Base-by-base conservation (phyloP, 2,797 vertebrate genomes). In the Propithecus perrieri region DNA sequence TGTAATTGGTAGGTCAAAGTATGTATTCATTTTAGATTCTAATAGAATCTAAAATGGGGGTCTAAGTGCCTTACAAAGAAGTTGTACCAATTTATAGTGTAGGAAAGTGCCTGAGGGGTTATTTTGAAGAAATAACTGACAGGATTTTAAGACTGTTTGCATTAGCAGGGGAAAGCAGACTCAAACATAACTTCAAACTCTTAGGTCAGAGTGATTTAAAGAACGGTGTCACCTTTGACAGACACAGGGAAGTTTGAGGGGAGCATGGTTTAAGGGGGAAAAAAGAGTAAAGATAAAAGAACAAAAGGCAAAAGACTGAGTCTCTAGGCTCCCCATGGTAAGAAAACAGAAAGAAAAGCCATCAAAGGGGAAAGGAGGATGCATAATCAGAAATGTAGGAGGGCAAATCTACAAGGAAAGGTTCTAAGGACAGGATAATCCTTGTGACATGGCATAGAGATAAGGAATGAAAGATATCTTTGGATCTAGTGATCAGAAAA, bases 121-220 rank as follows among this genome's bases (percentile, higher is more conserved):
- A 96, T 95, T 90, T 85, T 75, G 53, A 96, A 95, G 46, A 93
- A 93, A 95, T 85, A 94, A 87, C 33, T 85, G 72, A 79, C 55
- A 94, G 63, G 43, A 95, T 93, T 4, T 91, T 28, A 88, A 24
- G 33, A 92, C 24, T 85, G 24, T 74, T 81, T 96, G 22, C 35
- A 96, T 89, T 83, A 92, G 69, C 50, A 96, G 50, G 30, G n/a
- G 38, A 95, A 95, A 71, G 59, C n/a, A 79, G 65, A 90, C 78
- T 88, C 76, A 98, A 96, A 85, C 85, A 92, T 76, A 95, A 97
- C 95, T 94, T 97, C 63, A 96, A 96, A 96, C 69, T 92, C 76
- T 61, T 85, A 55, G 78, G 85, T 96, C 61, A 94, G 72, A 83
- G 61, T 92, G 91, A 96, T 97, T 92, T 96, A 92, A 97, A 96